phyloP scores from a whole-genome alignment of 2,888 invertebrate species.

The Imbricaverruca yamaguchii region DNA sequence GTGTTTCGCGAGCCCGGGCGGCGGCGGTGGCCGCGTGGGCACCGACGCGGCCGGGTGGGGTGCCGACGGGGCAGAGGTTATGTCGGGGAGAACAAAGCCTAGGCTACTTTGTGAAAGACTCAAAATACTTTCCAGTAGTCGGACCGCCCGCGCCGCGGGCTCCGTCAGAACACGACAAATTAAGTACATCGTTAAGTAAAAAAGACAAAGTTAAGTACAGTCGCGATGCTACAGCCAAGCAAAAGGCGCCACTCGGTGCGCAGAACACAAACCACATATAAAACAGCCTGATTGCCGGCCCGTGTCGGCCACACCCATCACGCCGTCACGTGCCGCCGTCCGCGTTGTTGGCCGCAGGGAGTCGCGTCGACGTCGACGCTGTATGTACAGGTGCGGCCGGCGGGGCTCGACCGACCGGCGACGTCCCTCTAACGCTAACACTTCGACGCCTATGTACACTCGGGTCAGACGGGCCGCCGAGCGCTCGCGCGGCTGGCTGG shows the following conservation, averaged over 20 bases:
- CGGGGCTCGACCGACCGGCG: not conserved
- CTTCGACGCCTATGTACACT: not conserved
- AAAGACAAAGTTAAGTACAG: slow-evolving; percentile 15
- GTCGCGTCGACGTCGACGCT: too few relatives aligned
- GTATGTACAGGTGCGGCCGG: not conserved
- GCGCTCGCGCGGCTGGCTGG: too few relatives aligned
- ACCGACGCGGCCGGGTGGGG: not conserved
- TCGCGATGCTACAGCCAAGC: not conserved
- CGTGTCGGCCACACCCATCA: not conserved
- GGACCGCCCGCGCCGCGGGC: not conserved
- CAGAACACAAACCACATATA: not conserved
- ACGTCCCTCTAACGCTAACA: not conserved
- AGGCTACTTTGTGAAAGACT: slow-evolving; percentile 22
- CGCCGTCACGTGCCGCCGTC: not conserved
- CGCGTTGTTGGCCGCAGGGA: too few relatives aligned
- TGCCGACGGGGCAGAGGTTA: not conserved
- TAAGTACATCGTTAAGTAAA: slow-evolving; percentile 18
- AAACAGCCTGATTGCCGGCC: slow-evolving; percentile 12
- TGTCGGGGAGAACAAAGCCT: slow-evolving; percentile 1
- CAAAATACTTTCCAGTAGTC: slow-evolving; percentile 7
- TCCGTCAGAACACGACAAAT: not conserved
- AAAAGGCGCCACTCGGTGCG: not conserved
- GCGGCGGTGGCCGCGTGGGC: too few relatives aligned
- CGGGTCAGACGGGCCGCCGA: too few relatives aligned
- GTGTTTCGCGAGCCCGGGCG: too few relatives aligned